Percentiles rank a stretch among this genome's conserved stretches.
Evolutionary conservation across 2,888 invertebrate species (phyloP).

Genomic region (Meliscaeva auricollis): DNA sequence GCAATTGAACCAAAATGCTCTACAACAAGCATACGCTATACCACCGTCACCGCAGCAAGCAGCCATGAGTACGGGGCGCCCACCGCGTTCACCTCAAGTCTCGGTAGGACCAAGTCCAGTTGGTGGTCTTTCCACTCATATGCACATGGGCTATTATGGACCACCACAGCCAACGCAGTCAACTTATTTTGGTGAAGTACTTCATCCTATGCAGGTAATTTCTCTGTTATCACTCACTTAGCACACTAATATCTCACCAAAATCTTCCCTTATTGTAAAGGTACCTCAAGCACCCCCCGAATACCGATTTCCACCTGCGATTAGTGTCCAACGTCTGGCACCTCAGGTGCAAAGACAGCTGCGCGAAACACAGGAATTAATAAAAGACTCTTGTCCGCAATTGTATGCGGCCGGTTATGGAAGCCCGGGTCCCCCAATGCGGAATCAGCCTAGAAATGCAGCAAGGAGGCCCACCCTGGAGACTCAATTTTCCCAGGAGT

Average conservation of each 20-base stretch:
- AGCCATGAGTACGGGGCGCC: slow-evolving; percentile 79
- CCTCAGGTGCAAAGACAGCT: slow-evolving; percentile 84
- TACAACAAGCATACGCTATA: slow-evolving; percentile 76
- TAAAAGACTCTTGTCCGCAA: slow-evolving; percentile 84
- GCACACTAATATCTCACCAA: not conserved
- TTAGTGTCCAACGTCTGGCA: slow-evolving; percentile 84
- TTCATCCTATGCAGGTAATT: slow-evolving; percentile 83
- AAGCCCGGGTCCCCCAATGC: slow-evolving; percentile 84
- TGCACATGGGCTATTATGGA: slow-evolving; percentile 83
- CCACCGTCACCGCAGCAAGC: slow-evolving; percentile 79
- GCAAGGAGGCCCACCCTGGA: slow-evolving; percentile 84
- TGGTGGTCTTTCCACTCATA: slow-evolving; percentile 77
- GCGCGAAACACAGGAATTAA: slow-evolving; percentile 84
- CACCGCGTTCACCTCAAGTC: slow-evolving; percentile 77
- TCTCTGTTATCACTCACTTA: not conserved
- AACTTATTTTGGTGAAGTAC: slow-evolving; percentile 82
- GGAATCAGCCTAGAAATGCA: slow-evolving; percentile 83
- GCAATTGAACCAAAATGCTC: slow-evolving; percentile 74
- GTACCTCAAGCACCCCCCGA: slow-evolving; percentile 81
- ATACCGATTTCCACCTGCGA: slow-evolving; percentile 84
- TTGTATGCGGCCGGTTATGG: slow-evolving; percentile 84
- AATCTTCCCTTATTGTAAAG: slow-evolving; percentile 53
- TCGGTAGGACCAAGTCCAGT: slow-evolving; percentile 71
- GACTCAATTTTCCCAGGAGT: slow-evolving; percentile 85
- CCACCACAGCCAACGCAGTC: slow-evolving; percentile 80